Base-by-base conservation (phyloP, 2,888 invertebrate species). In the Nomada ruficornis region DNA sequence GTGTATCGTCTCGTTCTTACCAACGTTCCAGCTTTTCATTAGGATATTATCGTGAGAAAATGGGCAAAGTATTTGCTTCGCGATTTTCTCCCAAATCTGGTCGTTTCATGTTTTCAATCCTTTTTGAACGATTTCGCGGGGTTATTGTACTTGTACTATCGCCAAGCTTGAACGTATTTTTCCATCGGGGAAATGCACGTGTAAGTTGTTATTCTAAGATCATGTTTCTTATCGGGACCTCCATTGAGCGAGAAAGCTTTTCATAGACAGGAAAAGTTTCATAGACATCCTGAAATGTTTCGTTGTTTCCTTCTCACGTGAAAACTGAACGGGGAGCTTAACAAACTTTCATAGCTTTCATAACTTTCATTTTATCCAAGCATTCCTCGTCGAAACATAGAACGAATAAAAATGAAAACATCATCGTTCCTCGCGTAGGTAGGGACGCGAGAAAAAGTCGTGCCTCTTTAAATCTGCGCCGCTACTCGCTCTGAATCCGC, bases 201-300 rank as follows among this genome's bases (percentile, higher is more conserved):
- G 9, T 13, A n/a, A 55, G 23, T 73, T 62, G 69, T 75, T 75
- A 68, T 75, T 75, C 50, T 4, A 75, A 29, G 59, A 10, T 20
- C n/a, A 18, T 64, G n/a, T 18, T 15, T 1, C 60, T 18, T 26
- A 54, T 47, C 20, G 23, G 9, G n/a, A 23, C 75, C 60, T 60
- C 60, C 62, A 44, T 62, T 42, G 26, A 13, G 42, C 60, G 23
- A 18, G n/a, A 29, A 75, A 75, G 75, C 75, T 75, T 75, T 62
- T 36, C n/a, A 29, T 50, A 13, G 47, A 36, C 20, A 20, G 2
- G 20, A 36, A 15, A 15, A 18, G 29, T 20, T 50, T 70, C 59
- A 9, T 59, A 15, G 29, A 36, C 47, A 3, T 47, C 18, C 2
- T 20, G 23, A 5, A 29, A 50, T 50, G 7, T 23, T 50, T 3